A percentile compares a stretch with the other conserved stretches of the same genome.
Evolutionary conservation across 2,113 vertebrate species (phyloP).

Genomic region (Anarhynchus alexandrinus): DNA sequence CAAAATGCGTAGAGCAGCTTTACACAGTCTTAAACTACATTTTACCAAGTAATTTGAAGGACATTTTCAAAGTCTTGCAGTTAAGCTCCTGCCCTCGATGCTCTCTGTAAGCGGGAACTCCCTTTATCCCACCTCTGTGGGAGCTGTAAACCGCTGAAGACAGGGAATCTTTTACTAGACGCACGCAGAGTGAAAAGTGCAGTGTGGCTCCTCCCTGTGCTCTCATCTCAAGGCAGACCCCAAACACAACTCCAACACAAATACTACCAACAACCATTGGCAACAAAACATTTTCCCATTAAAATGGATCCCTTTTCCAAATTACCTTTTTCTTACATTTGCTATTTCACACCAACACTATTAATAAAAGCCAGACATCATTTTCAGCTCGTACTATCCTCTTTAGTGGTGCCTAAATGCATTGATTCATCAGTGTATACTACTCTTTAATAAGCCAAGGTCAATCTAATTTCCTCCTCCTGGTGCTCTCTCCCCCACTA

Average conservation of each 20-base stretch:
- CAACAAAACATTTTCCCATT: background rate
- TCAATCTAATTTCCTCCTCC: conserved; percentile 26
- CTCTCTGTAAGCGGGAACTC: background rate
- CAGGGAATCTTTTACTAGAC: background rate
- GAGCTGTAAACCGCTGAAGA: background rate
- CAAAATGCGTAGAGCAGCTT: background rate
- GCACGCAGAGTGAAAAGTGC: background rate
- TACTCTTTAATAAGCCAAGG: background rate
- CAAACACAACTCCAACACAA: background rate
- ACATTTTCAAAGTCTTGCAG: background rate
- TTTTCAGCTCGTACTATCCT: background rate
- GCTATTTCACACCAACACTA: background rate
- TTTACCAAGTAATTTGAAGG: background rate
- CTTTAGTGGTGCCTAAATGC: background rate
- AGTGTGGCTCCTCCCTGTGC: background rate
- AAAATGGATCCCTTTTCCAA: background rate
- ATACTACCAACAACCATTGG: background rate
- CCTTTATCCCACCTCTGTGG: background rate
- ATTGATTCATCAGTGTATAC: background rate
- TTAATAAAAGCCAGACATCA: background rate
- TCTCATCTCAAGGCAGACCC: background rate
- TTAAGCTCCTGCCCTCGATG: background rate
- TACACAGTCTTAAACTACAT: background rate
- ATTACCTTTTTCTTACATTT: background rate
- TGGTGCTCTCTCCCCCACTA: background rate